Evolutionary conservation across 1,140 invertebrate genomes (phyloP), one percentile per base, ranked within the genome.

Genomic region (Dolichoris vasculosae): DNA sequence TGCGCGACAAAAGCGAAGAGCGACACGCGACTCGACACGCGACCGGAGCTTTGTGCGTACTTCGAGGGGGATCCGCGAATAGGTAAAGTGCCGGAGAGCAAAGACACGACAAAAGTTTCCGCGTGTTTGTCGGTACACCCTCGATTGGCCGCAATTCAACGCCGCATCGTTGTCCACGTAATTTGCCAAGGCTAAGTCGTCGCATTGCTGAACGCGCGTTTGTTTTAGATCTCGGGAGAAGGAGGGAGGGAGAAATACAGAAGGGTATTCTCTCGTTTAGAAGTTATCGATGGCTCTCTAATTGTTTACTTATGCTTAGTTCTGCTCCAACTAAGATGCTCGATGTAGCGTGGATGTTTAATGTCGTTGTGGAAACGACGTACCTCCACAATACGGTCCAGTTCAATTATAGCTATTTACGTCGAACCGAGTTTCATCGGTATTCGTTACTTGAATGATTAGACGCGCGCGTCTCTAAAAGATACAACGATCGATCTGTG

Each of bases 61-160:
- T 26, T 30, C 73, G 35, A 48, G 43, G 46, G 26, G 40, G 63
- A 77, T 67, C 26, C 46, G 26, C n/a, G 30, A 30, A 59, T n/a
- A 17, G 76, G 80, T n/a, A 78, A 83, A 87, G 79, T 82, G 83
- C 69, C 23, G 40, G 73, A 73, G 55, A 82, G 63, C 78, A 51
- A 67, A 13, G 73, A 73, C 43, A 48, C 15, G 81, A 82, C 79
- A 82, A 85, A 51, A 59, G 73, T 80, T 63, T 78, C 35, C 38
- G 48, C 32, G 59, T 83, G 35, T 85, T 64, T 78, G 43, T n/a
- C 67, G 67, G 40, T 75, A 26, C 32, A 48, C 35, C 55, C 67
- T 71, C 81, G 71, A 86, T 86, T 87, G 84, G 63, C 86, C 86
- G 77, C 84, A 83, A 78, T 86, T 84, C 77, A 84, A 64, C 71